phyloP scores from a whole-genome alignment of 2,888 invertebrate species.

The Orthosia gracilis region DNA sequence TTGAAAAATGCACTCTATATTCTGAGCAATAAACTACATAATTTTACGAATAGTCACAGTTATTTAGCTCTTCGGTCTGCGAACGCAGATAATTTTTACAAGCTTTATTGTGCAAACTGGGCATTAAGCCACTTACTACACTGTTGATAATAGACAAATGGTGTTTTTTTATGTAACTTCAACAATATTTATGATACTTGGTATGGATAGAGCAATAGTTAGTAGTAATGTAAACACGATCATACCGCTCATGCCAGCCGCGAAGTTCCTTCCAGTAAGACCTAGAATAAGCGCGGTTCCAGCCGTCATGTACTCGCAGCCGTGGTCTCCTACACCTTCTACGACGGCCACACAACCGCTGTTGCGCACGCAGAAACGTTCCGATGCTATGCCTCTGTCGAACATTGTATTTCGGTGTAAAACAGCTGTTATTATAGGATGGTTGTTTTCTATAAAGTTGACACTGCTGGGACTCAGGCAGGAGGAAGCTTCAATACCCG shows the following conservation, averaged over 20 bases:
- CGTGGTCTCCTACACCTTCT: constrained; percentile 99
- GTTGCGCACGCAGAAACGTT: constrained; percentile 99
- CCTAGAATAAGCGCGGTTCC: constrained; percentile 98
- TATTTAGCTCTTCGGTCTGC: too few species aligned
- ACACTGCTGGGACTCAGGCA: too few species aligned
- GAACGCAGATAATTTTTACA: neutral
- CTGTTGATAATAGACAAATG: too few species aligned
- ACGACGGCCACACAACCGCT: constrained; percentile 98
- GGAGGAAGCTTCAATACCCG: too few species aligned
- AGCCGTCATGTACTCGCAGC: constrained; percentile 99
- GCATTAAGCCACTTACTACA: neutral
- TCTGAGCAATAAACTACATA: too few species aligned
- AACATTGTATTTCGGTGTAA: neutral
- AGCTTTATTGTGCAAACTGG: neutral
- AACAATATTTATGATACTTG: too few species aligned
- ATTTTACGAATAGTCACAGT: too few species aligned
- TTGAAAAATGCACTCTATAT: too few species aligned
- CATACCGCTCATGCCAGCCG: constrained; percentile 98
- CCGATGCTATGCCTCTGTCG: constrained; percentile 97
- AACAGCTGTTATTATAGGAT: neutral
- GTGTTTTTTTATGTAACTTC: too few species aligned
- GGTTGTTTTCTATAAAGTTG: too few species aligned
- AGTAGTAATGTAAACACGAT: too few species aligned
- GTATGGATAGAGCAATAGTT: too few species aligned
- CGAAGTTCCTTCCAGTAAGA: constrained; percentile 99